Evolutionary conservation across 2,888 invertebrate species (phyloP), one percentile per base, ranked within the genome.

Genomic region (Zaprionus bogoriensis): DNA sequence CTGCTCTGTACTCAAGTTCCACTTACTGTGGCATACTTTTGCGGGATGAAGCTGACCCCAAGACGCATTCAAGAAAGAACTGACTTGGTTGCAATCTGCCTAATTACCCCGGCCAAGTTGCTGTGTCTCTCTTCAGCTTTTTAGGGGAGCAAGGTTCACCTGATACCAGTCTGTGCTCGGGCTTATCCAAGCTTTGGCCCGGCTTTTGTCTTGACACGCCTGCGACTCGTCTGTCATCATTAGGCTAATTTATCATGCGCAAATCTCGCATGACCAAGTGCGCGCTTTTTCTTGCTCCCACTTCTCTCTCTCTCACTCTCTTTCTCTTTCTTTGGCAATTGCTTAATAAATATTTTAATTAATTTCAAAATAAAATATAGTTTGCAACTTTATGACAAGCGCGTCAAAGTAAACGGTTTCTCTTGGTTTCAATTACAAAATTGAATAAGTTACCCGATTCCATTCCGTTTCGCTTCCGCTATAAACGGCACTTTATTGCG

Each of bases 211-310:
- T 55, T 32, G 68, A 61, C 81, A 70, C 51, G 73, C 59, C 63
- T 72, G 39, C 30, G 74, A 60, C 61, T 68, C 75, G 76, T 71
- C 77, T 74, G 67, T 83, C 77, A 74, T 86, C 74, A 83, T 87
- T 82, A 83, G 84, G 68, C 74, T 86, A 69, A 87, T 86, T 87
- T 80, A 87, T 82, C 82, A 76, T 76, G 44, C 48, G 60, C 38
- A 68, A 68, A 86, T 80, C 84, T 70, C 48, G 62, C 61, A 52
- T 62, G 67, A 42, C 60, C 74, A 61, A 69, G 76, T 53, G 63
- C 41, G 28, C 23, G 52, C 50, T 62, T 30, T 14, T 39, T 46
- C 27, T 17, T 51, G 51, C 41, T 61, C 30, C 17, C 60, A 38
- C 52, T 64, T 19, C 45, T 45, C 58, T 28, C n/a, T 30, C n/a